These are phyloP conservation scores for Clamator glandarius DNA, from an alignment of 2,797 vertebrate genomes.

Conservation along the genomic window DNA sequence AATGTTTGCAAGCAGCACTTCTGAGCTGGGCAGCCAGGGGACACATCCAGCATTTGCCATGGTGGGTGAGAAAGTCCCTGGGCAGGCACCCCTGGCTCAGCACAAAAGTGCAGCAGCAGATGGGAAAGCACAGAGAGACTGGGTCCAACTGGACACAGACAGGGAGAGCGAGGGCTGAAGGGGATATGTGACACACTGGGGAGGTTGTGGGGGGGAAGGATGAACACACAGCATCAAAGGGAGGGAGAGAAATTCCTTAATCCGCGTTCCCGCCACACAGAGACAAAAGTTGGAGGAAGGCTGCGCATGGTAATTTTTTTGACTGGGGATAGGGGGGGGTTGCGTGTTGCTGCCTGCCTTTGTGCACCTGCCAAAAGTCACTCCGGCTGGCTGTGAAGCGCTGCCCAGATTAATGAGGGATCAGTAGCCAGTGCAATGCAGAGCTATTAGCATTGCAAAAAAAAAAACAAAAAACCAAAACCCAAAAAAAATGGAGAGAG, in stretches of 20 bases:
- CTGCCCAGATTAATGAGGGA: slow-evolving; percentile 66
- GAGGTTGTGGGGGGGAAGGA: background rate
- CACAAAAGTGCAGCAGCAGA: background rate
- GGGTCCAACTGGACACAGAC: background rate
- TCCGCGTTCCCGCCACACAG: background rate
- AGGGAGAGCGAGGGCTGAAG: background rate
- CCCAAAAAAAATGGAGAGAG: background rate
- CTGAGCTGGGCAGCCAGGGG: background rate
- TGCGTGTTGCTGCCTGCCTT: background rate
- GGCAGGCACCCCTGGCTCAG: rapidly evolving
- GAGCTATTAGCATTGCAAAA: slow-evolving; percentile 42
- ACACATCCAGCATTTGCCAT: background rate
- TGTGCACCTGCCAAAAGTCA: slow-evolving; percentile 71
- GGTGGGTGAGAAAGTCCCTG: background rate
- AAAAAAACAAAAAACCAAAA: background rate
- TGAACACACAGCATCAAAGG: slow-evolving; percentile 52
- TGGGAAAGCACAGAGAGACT: background rate
- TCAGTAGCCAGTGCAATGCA: slow-evolving; percentile 57
- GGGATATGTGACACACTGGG: background rate
- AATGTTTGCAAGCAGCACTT: background rate
- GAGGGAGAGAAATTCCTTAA: slow-evolving; percentile 45
- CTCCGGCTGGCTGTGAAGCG: slow-evolving; percentile 21
- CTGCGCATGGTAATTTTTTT: slow-evolving; percentile 27
- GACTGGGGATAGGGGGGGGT: background rate
- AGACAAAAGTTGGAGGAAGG: slow-evolving; percentile 35